Evolutionary conservation across 2,888 invertebrate genomes (phyloP).

Genomic region (Ganaspis brasiliensis): DNA sequence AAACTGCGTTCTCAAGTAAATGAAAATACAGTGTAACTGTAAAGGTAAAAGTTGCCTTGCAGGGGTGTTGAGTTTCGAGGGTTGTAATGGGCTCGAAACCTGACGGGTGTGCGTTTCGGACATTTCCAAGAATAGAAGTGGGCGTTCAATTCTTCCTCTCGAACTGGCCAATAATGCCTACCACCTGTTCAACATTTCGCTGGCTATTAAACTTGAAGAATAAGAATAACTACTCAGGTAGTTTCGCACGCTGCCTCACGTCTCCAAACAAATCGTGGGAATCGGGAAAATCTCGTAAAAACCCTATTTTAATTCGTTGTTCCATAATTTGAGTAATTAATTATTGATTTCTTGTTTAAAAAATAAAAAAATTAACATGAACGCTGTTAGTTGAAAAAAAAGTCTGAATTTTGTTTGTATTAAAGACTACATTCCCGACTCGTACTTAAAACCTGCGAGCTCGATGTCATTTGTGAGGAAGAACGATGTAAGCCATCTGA

Average conservation of each 20-base stretch:
- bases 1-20: background rate
- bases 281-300: background rate
- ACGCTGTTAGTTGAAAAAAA: no score
- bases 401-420: no score
- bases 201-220: conserved; percentile 23
- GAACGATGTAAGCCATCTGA: no score
- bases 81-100: conserved; percentile 26
- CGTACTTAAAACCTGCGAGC: no score
- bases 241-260: conserved; percentile 33
- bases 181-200: conserved; percentile 36
- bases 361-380: no score
- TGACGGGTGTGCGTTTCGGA: background rate
- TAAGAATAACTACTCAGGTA: background rate
- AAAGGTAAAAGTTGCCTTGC: conserved; percentile 16
- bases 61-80: conserved; percentile 27
- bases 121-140: conserved; percentile 25
- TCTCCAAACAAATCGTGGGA: conserved; percentile 38
- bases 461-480: no score
- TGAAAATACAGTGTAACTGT: background rate
- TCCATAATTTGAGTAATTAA: no score
- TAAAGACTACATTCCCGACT: no score
- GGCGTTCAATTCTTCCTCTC: conserved; percentile 15
- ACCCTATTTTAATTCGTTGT: no score
- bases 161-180: conserved; percentile 14
- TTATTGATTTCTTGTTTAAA: no score